These are phyloP conservation scores for Oceanites oceanicus DNA, from an alignment of 2,113 vertebrate species.

Conservation along the genomic window DNA sequence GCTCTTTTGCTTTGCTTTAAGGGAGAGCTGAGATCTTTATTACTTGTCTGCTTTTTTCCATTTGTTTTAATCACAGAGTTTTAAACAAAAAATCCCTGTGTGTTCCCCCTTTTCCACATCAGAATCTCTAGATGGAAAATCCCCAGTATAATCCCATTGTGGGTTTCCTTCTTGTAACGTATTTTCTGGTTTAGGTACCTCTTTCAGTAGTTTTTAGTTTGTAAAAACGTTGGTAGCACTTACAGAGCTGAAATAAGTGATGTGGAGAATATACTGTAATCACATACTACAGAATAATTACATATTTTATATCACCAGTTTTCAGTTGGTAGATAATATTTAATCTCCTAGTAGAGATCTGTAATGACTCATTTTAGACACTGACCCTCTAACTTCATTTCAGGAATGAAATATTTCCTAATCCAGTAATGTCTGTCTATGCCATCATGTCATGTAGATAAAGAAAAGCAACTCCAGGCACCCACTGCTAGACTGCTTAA, in stretches of 20 bases:
- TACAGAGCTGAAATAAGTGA: not conserved
- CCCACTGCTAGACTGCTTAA: conserved; percentile 38
- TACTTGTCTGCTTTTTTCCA: not conserved
- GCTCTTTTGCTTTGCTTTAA: not conserved
- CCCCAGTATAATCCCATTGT: not conserved
- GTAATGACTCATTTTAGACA: conserved; percentile 53
- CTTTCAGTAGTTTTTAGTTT: not conserved
- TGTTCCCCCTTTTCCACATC: not conserved
- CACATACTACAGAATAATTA: conserved; percentile 36
- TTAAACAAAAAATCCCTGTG: not conserved
- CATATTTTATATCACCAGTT: conserved; percentile 25
- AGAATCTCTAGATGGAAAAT: not conserved
- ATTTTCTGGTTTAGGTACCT: not conserved
- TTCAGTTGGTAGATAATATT: conserved; percentile 49
- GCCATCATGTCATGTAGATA: conserved; percentile 29
- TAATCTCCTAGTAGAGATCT: conserved; percentile 55
- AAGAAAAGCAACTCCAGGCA: conserved; percentile 31
- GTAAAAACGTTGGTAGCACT: not conserved
- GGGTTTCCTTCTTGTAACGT: not conserved
- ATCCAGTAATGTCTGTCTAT: conserved; percentile 49
- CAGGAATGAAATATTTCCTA: conserved; percentile 58
- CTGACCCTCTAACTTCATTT: conserved; percentile 64
- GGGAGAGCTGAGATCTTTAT: not conserved
- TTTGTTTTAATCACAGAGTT: not conserved
- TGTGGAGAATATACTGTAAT: conserved; percentile 16